A percentile compares a stretch with the other conserved stretches of the same genome.
These are phyloP conservation scores for Synchiropus splendidus DNA, from an alignment of 2,113 vertebrate species.

Conservation along the genomic window DNA sequence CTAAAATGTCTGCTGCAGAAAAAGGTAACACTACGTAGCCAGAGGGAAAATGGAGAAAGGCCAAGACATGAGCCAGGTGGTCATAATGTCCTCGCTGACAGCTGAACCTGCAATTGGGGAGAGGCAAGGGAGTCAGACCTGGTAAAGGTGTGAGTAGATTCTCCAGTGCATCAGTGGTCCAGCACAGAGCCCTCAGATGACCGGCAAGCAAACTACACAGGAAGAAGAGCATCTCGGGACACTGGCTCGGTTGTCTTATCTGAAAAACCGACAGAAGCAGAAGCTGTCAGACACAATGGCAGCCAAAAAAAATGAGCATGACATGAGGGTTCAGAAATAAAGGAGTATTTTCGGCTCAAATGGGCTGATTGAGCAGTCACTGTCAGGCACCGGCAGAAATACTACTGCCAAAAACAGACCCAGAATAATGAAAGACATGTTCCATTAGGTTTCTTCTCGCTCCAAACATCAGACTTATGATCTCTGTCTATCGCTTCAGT, in stretches of 20 bases:
- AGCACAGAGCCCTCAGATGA: constrained; percentile 65
- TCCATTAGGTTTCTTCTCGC: no score
- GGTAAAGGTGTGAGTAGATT: constrained; percentile 32
- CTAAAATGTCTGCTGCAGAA: no score
- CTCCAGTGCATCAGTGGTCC: constrained; percentile 59
- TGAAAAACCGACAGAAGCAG: constrained; percentile 25
- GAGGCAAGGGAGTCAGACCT: constrained; percentile 28
- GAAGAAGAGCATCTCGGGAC: constrained; percentile 77
- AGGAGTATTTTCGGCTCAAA: constrained; percentile 7
- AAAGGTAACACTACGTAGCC: no score
- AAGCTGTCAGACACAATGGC: constrained; percentile 2
- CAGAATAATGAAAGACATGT: no score
- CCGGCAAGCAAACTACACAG: constrained; percentile 79
- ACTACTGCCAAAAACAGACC: constrained; percentile 3
- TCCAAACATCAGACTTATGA: no score
- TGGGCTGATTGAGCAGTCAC: constrained; percentile 4
- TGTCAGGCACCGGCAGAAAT: neutral
- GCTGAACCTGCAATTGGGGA: no score
- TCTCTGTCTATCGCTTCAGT: no score
- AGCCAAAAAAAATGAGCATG: constrained; percentile 4
- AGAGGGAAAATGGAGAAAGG: no score
- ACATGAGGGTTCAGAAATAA: constrained; percentile 2
- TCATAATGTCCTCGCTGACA: no score
- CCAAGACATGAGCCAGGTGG: no score
- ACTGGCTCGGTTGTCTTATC: constrained; percentile 71